These are phyloP conservation scores for Sciurus carolinensis DNA, from an alignment of 2,797 vertebrate genomes.

Conservation along the genomic window DNA sequence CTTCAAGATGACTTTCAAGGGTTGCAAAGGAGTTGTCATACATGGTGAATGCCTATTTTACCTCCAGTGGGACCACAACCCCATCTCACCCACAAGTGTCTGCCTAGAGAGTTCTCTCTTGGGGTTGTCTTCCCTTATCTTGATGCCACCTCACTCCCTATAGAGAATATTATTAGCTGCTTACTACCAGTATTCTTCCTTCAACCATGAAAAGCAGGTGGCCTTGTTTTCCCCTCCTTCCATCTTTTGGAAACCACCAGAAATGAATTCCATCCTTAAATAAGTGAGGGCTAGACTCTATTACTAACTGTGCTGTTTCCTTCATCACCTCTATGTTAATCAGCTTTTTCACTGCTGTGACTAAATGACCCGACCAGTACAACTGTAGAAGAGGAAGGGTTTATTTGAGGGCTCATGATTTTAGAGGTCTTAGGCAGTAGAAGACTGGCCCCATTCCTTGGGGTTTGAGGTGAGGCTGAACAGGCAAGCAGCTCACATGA, in stretches of 20 bases:
- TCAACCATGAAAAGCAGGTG: not conserved
- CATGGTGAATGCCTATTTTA: not conserved
- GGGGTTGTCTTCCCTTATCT: not conserved
- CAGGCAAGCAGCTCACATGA: too few species aligned
- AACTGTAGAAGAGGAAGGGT: too few species aligned
- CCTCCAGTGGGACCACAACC: not conserved
- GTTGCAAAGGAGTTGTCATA: not conserved
- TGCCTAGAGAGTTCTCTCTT: not conserved
- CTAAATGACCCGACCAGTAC: too few species aligned
- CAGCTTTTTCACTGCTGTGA: too few species aligned
- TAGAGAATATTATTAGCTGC: not conserved
- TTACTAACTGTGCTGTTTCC: not conserved
- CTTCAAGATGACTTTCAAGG: not conserved
- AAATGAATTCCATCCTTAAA: not conserved
- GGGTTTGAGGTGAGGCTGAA: too few species aligned
- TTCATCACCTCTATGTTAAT: not conserved
- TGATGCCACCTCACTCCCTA: not conserved
- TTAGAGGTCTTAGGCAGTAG: too few species aligned
- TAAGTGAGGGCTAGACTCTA: not conserved
- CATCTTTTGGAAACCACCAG: conserved; percentile 38
- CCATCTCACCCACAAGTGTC: not conserved
- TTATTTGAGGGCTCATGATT: too few species aligned
- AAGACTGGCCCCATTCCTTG: too few species aligned
- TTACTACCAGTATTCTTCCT: not conserved
- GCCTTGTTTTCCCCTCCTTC: not conserved